Base-by-base conservation (phyloP, 2,888 invertebrate genomes). In the Chloromyia formosa region DNA sequence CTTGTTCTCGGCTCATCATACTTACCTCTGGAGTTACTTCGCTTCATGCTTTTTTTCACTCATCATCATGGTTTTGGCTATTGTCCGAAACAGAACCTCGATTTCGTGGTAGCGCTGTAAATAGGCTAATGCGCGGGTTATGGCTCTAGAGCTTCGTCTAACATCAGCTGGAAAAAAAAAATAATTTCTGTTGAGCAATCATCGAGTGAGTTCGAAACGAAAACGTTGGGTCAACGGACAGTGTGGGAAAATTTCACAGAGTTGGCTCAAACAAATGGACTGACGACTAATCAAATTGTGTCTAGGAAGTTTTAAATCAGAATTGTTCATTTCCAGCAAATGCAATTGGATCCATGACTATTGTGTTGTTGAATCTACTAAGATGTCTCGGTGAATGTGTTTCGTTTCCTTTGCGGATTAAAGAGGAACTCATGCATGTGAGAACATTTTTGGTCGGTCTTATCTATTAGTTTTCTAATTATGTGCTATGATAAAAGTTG, bases 121-220 rank as follows among this genome's bases (percentile, higher is more conserved):
- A 72, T 76, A 73, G 74, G 74, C 74, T 74, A 76, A 75, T 73
- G 76, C 61, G 66, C 74, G 73, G 74, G 76, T 76, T 76, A 76
- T 76, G 76, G 73, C 74, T 76, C 73, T 53, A 68, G 27, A 35
- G 68, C 27, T 45, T 53, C 22, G 49, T 35, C 27, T 27, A 56
- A 71, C 71, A 71, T 71, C 56, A 71, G 56, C 42, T 18, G 16
- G 58, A 71, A 71, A 40, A 35, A 35, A 58, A 71, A 71, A 40
- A 35, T 35, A 4, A 35, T 35, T 40, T 58, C 53, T 58, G 22
- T 71, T 69, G 71, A 40, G 71, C 40, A 71, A 71, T 71, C 27
- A 7, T 35, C 12, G 12, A 71, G 54, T 56, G n/a, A 1, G 40
- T 40, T 22, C 56, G 3, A 40, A 18, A 16, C 40, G 23, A 42